These are phyloP conservation scores for Dromas ardeola DNA, from an alignment of 2,113 vertebrate species.

Conservation along the genomic window DNA sequence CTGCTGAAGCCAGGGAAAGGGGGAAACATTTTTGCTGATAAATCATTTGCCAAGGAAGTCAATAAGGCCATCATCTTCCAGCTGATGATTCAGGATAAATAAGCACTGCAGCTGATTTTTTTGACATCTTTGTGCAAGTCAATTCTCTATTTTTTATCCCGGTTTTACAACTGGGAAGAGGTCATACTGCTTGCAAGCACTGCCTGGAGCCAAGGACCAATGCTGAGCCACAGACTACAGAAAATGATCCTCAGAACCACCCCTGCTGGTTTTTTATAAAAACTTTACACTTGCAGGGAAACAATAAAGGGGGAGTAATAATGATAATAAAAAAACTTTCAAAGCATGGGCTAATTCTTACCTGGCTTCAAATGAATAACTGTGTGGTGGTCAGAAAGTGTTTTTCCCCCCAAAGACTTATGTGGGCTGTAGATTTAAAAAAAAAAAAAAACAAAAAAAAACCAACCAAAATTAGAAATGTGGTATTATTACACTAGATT, in stretches of 20 bases:
- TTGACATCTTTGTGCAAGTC: neutral
- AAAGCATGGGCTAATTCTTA: neutral
- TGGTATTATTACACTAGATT: neutral
- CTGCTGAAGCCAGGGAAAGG: neutral
- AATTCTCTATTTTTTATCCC: neutral
- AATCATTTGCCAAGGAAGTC: neutral
- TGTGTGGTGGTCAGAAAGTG: neutral
- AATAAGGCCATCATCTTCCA: neutral
- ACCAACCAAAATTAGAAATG: neutral
- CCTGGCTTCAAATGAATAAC: neutral
- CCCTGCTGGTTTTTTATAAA: neutral
- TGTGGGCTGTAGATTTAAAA: neutral
- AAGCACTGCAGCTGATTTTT: neutral
- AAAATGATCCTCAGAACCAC: neutral
- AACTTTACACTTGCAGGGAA: neutral
- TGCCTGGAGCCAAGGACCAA: neutral
- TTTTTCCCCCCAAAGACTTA: neutral
- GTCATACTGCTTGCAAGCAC: neutral
- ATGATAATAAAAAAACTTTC: neutral
- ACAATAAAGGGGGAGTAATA: neutral
- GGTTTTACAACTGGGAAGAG: neutral
- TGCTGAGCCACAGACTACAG: neutral
- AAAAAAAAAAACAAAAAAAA: neutral
- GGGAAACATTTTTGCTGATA: neutral
- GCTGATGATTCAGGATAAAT: neutral